Base-by-base conservation (phyloP, 2,888 invertebrate genomes). In the Nycteola revayana region DNA sequence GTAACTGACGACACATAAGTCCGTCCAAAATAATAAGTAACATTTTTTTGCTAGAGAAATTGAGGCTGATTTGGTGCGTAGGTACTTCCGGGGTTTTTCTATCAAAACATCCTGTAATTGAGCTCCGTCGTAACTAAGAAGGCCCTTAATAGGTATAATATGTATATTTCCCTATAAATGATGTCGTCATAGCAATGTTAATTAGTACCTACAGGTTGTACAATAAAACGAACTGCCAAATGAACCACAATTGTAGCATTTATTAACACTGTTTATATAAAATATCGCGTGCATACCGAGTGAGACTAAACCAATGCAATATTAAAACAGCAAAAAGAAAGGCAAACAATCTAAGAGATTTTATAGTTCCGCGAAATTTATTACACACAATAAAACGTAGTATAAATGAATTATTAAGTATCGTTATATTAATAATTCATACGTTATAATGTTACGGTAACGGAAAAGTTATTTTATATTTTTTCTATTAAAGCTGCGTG, bases 381-480 rank as follows among this genome's bases (percentile, higher is more conserved):
- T 56, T 42, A 44, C 57, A 28, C 49, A 53, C 57, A 54, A 53
- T 60, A 47, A 45, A 59, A 47, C 53, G 40, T 50, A 39, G 48
- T 56, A 49, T 44, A 51, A 43, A 57, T 60, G 60, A 60, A 59
- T 59, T 60, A 60, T 54, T 59, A 47, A 57, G 28, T 44, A 49
- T 54, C 35, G 21, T 32, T 49, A 36, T 57, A 60, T 60, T 52
- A 60, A 60, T 60, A 60, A 60, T 60, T 60, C 59, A 60, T 60
- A 36, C 25, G 41, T 41, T 44, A 58, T 47, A 50, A 50, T 47
- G 53, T 54, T 43, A 45, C 26, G 43, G 34, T 47, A 44, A 57
- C 44, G 46, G 55, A 45, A 59, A 54, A 46, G 10, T 36, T 45
- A 54, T 56, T 41, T 47, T 43, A 44, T 36, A 10, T 31, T 27